Base-by-base conservation (phyloP, 2,797 vertebrate genomes). In the Halcyon leucocephala region DNA sequence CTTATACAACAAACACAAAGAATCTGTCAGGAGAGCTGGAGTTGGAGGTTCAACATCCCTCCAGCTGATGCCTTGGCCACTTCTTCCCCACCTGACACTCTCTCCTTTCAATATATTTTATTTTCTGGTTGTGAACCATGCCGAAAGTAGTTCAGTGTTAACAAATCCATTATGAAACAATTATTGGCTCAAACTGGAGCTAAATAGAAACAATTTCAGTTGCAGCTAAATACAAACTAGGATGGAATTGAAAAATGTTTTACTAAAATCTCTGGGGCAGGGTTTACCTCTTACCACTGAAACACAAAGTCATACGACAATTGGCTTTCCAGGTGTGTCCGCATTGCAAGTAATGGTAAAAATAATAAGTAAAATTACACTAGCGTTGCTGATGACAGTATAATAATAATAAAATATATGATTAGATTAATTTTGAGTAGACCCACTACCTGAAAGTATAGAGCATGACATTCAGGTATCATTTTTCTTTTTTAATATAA, bases 401-500 rank as follows among this genome's bases (percentile, higher is more conserved):
- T 87, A 91, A 89, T 71, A 83, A 87, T 66, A 81, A 70, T 22
- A 82, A 31, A 94, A 60, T 25, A 39, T 37, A 52, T 20, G 7
- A 69, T 54, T 89, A n/a, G 8, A 31, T 64, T 82, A 55, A 87
- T 42, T 74, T 58, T 72, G 58, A 71, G 26, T 33, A 81, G 8
- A 73, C 6, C 3, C 13, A 37, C 41, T 87, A 11, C 41, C 39
- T 82, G 64, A 67, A 91, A 92, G 14, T 61, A 64, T 14, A 77
- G 66, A 78, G 13, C 12, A 71, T n/a, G 31, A 41, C 71, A 62
- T 84, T 90, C 62, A 39, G 2, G 55, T 62, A 57, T 78, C 42
- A 39, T 86, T 94, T 94, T 90, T 86, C 17, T 51, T 79, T 94
- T 90, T 79, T 48, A 58, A 70, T 67, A 11, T 73, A 87, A 81